Percentiles rank a stretch among this genome's conserved stretches.
These are phyloP conservation scores for Hystrix brachyura DNA, from an alignment of 2,113 vertebrate genomes.

Conservation along the genomic window DNA sequence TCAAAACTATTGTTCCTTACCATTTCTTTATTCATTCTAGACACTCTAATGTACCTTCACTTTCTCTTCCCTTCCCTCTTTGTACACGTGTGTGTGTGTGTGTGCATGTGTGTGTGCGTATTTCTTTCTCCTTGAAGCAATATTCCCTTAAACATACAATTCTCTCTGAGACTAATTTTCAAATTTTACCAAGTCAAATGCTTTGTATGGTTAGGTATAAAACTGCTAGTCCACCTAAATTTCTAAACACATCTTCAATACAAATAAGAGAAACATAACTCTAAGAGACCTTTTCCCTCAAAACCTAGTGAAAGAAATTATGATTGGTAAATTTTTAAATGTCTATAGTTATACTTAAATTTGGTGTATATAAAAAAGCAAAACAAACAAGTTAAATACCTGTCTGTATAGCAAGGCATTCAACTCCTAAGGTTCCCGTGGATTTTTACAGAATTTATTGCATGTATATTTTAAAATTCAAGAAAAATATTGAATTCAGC, in stretches of 20 bases:
- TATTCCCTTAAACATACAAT: not conserved
- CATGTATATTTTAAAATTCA: conserved; percentile 24
- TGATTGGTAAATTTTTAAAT: not conserved
- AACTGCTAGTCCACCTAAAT: not conserved
- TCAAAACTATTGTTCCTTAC: not conserved
- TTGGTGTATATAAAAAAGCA: not conserved
- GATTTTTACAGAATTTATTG: conserved; percentile 31
- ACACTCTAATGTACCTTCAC: not conserved
- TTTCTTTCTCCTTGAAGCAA: not conserved
- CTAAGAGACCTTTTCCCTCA: not conserved
- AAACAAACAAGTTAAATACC: not conserved
- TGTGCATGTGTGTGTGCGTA: not conserved
- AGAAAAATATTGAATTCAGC: conserved; percentile 7
- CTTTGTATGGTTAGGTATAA: not conserved
- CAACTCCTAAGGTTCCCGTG: not conserved
- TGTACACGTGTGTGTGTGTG: not conserved
- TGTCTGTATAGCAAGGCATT: not conserved
- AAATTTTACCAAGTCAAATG: conserved; percentile 18
- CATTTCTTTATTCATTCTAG: not conserved
- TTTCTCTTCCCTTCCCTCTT: not conserved
- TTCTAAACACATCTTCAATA: not conserved
- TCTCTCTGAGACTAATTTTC: not conserved
- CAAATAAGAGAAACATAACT: not conserved
- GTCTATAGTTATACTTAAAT: not conserved
- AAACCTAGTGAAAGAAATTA: conserved; percentile 12